Evolutionary conservation across 2,113 vertebrate species (phyloP), one percentile per base, ranked within the genome.

Genomic region (Notiomystis cincta): DNA sequence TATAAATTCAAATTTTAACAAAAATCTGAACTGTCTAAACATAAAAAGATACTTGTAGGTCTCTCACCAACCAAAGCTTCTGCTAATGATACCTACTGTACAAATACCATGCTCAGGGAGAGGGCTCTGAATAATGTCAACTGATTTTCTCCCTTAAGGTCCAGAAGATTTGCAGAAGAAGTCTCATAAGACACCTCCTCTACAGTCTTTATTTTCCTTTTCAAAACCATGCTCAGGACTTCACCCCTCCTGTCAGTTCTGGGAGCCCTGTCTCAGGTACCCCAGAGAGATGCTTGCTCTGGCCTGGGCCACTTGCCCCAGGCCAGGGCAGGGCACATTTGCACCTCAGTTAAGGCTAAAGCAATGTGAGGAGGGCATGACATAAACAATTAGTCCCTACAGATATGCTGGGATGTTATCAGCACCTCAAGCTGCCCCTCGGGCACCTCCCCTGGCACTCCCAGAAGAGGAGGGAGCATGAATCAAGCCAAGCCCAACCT

Each of bases 201-300:
- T 78, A 45, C 54, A 54, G 11, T 33, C 25, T 31, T 75, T 72
- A 44, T 40, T 83, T 89, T 67, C 42, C 8, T 31, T 70, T 78
- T 21, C 50, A 92, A 77, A 92, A 54, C 20, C 7, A 6, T 7
- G 7, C 9, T 65, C 48, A 69, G 45, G 33, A 78, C 33, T 71
- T 86, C 3, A 3, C 8, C 5, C 4, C 23, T 85, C 10, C 33
- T 9, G 27, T 56, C 15, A 0, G 0, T 53, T 51, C 27, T 25
- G 31, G 25, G 62, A 77, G 37, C 13, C 13, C 27, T 33, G 23
- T 25, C 53, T 53, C 13, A 7, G 8, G 28, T 13, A 48, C 8
- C 37, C 45, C 33, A 67, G 44, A 48, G 20, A 28, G 24, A n/a
- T 6, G 23, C 44, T n/a, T 72, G 58, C 42, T 57, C 23, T 7